These are phyloP conservation scores for Caerostris extrusa DNA, from an alignment of 1,140 invertebrate species.

Conservation along the genomic window DNA sequence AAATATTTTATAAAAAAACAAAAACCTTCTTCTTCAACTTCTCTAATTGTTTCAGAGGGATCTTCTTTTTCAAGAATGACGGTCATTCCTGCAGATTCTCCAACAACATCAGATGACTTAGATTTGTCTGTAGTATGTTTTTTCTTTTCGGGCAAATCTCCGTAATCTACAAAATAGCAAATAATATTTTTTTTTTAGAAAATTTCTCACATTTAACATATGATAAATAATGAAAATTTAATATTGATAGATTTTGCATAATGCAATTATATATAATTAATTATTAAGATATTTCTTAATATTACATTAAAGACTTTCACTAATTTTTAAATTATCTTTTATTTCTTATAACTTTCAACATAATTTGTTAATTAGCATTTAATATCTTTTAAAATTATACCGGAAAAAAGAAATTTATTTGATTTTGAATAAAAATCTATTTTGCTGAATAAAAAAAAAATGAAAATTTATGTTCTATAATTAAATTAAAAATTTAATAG, in stretches of 20 bases:
- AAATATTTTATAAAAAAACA: not conserved
- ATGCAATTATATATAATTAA: too few relatives aligned
- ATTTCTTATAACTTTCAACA: not conserved
- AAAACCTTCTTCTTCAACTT: constrained; percentile 59
- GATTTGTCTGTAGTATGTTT: constrained; percentile 71
- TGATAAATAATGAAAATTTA: not conserved
- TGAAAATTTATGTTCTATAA: too few relatives aligned
- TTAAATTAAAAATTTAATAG: too few relatives aligned
- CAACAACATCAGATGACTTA: constrained; percentile 65
- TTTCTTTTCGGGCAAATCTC: constrained; percentile 77
- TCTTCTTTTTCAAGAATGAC: constrained; percentile 75
- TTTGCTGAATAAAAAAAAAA: too few relatives aligned
- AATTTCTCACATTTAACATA: not conserved
- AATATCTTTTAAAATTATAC: not conserved
- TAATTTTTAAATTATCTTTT: not conserved
- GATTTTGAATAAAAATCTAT: not conserved
- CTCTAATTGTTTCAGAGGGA: constrained; percentile 43
- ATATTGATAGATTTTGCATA: not conserved
- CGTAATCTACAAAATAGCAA: constrained; percentile 52
- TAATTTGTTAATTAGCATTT: not conserved
- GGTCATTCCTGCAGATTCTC: constrained; percentile 59
- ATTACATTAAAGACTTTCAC: too few relatives aligned
- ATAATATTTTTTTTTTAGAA: not conserved
- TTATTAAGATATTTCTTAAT: too few relatives aligned
- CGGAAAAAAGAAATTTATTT: not conserved